phyloP scores from a whole-genome alignment of 64 coral and sea anemone genomes.

The Acropora yongei region DNA sequence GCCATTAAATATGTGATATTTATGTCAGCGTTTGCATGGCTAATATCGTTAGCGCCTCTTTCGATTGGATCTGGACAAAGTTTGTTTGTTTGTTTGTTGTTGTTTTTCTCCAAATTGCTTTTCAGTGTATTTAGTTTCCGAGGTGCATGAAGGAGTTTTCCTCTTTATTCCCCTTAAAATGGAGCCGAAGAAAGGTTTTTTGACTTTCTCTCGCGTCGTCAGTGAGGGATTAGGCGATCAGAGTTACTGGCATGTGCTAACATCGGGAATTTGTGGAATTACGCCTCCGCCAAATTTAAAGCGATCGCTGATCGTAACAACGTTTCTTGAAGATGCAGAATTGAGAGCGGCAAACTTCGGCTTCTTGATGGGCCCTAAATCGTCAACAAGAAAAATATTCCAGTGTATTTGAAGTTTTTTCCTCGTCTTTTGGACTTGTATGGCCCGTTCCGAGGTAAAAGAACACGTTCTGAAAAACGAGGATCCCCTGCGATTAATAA shows the following conservation, averaged over 20 bases:
- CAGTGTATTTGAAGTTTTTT: not conserved
- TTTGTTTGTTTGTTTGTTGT: too few species aligned
- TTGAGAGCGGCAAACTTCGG: not conserved
- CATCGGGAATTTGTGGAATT: not conserved
- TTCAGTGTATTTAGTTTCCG: too few species aligned
- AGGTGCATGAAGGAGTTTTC: too few species aligned
- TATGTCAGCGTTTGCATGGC: not conserved
- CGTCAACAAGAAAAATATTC: not conserved
- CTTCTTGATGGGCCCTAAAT: not conserved
- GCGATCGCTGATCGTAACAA: not conserved
- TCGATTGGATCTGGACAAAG: not conserved
- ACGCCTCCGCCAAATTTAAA: not conserved
- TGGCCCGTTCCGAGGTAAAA: not conserved
- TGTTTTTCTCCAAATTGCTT: too few species aligned
- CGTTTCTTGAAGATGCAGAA: not conserved
- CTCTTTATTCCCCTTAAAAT: too few species aligned
- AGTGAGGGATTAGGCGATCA: not conserved
- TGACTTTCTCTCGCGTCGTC: too few species aligned
- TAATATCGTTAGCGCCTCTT: not conserved
- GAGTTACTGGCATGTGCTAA: not conserved
- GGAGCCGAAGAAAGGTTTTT: too few species aligned
- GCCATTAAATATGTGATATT: not conserved
- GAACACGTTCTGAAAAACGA: not conserved
- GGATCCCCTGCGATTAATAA: not conserved
- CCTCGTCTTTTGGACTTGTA: not conserved